Percentiles rank a stretch among this genome's conserved stretches.
phyloP scores from a whole-genome alignment of 2,113 vertebrate species.

The Dascyllus trimaculatus region DNA sequence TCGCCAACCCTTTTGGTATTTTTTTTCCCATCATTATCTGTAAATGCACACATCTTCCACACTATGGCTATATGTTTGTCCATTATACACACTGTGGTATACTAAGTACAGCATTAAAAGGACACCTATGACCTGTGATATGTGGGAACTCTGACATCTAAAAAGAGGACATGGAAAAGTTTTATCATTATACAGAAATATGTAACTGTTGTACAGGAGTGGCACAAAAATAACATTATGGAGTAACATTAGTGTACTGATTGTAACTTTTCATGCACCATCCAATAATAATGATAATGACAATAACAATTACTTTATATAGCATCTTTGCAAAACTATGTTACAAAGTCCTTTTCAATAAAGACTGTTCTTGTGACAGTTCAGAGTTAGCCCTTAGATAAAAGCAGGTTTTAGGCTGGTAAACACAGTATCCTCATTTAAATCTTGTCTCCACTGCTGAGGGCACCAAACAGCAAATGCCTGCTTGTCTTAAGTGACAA shows the following conservation, averaged over 20 bases:
- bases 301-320: too few species aligned
- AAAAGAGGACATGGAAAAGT: constrained; percentile 37
- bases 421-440: too few species aligned
- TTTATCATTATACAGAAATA: background rate
- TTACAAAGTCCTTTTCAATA: too few species aligned
- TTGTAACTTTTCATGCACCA: background rate
- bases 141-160: constrained; percentile 6
- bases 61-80: constrained; percentile 4
- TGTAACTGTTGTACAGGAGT: constrained; percentile 8
- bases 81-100: constrained; percentile 10
- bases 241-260: background rate
- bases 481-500: too few species aligned
- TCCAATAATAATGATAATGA: background rate
- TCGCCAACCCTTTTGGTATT: constrained; percentile 23
- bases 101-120: constrained; percentile 25
- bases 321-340: too few species aligned
- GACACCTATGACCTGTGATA: constrained; percentile 40
- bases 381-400: too few species aligned
- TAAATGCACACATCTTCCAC: constrained; percentile 11
- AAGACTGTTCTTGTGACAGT: too few species aligned
- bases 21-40: constrained; percentile 12
- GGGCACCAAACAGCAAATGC: too few species aligned
- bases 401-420: too few species aligned
- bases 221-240: background rate
- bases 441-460: too few species aligned